These are phyloP conservation scores for Leptobrachium leishanense DNA, from an alignment of 2,113 vertebrate species.

Conservation along the genomic window DNA sequence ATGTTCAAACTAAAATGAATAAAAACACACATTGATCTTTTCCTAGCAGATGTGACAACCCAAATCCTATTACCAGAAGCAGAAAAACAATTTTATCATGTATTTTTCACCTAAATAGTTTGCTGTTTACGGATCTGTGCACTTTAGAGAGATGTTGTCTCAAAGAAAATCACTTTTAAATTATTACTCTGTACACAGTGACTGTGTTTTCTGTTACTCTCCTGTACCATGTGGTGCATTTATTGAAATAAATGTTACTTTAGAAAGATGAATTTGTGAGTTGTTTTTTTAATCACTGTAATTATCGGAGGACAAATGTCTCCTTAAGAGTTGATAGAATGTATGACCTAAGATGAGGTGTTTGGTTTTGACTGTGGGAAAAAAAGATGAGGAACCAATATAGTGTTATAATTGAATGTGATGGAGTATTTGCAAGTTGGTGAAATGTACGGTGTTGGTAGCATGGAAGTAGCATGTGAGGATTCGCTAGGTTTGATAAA, in stretches of 20 bases:
- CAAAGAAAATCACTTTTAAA: background rate
- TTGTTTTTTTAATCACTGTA: background rate
- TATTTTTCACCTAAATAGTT: background rate
- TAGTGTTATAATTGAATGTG: no score
- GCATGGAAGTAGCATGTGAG: no score
- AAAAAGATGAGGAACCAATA: no score
- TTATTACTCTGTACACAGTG: background rate
- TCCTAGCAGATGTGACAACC: background rate
- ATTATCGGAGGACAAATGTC: background rate
- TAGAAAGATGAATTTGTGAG: background rate
- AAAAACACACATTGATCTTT: background rate
- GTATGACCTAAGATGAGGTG: no score
- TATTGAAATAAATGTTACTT: slow-evolving; percentile 34
- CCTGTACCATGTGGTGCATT: slow-evolving; percentile 24
- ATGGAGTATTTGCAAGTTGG: no score
- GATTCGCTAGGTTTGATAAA: no score
- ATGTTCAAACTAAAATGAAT: background rate
- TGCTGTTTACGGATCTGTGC: background rate
- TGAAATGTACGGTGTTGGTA: no score
- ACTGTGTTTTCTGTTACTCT: slow-evolving; percentile 5
- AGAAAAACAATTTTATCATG: background rate
- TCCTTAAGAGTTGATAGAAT: background rate
- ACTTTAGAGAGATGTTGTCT: background rate
- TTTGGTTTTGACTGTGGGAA: no score
- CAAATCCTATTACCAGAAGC: background rate